These are phyloP conservation scores for Lates calcarifer DNA, from an alignment of 2,113 vertebrate genomes.

Conservation along the genomic window DNA sequence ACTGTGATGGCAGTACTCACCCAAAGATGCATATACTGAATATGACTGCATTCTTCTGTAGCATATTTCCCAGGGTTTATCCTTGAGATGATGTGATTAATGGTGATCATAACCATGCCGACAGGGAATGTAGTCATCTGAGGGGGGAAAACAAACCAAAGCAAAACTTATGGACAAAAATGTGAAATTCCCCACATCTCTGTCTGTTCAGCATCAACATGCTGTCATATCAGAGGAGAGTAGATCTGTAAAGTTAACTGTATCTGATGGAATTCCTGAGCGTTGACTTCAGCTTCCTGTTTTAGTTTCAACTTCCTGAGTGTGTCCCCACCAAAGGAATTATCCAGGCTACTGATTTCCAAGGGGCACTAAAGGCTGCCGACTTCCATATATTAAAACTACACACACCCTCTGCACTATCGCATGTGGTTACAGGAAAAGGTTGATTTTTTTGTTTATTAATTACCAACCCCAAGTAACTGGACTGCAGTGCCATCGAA, in stretches of 20 bases:
- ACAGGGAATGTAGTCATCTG: neutral
- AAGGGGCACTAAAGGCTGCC: neutral
- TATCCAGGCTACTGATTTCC: constrained; percentile 17
- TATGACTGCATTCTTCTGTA: neutral
- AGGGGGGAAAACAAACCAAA: neutral
- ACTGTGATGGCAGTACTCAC: neutral
- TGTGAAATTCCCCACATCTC: neutral
- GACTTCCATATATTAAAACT: constrained; percentile 19
- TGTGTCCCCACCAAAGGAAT: constrained; percentile 53
- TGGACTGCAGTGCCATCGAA: constrained; percentile 8
- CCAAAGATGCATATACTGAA: neutral
- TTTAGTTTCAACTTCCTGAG: constrained; percentile 79
- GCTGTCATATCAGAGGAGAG: constrained; percentile 26
- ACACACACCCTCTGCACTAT: neutral
- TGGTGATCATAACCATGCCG: neutral
- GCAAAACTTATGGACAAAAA: neutral
- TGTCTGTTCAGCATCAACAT: neutral
- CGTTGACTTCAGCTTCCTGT: constrained; percentile 82
- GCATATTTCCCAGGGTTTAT: neutral
- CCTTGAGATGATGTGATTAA: neutral
- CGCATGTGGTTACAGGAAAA: neutral
- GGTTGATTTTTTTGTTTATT: constrained; percentile 20
- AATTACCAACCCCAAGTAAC: constrained; percentile 7
- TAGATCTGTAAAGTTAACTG: constrained; percentile 44
- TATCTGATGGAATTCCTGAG: constrained; percentile 79